Evolutionary conservation across 2,113 vertebrate genomes (phyloP).

Genomic region (Dasyurus viverrinus): DNA sequence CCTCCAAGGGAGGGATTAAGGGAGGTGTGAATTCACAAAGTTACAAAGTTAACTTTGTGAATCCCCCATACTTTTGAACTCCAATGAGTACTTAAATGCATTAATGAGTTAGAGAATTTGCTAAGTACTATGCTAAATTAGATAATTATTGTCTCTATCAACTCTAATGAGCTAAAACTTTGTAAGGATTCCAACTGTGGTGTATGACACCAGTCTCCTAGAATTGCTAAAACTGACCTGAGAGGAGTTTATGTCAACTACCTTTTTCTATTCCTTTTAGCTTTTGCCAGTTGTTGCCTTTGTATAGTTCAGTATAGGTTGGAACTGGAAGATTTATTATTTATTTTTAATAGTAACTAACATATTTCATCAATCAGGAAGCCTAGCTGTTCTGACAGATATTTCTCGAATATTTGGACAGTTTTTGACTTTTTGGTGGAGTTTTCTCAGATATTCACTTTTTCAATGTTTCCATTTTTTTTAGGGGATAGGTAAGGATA

Average conservation of each 20-base stretch:
- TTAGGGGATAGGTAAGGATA: background rate
- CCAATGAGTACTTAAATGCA: too few species aligned
- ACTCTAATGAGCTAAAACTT: too few species aligned
- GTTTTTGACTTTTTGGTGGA: background rate
- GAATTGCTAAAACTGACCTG: conserved; percentile 57
- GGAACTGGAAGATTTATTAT: conserved; percentile 62
- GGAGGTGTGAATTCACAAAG: too few species aligned
- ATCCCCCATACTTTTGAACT: too few species aligned
- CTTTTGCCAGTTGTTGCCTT: conserved; percentile 56
- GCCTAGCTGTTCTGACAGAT: conserved; percentile 62
- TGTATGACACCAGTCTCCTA: conserved; percentile 52
- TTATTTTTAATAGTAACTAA: conserved; percentile 68
- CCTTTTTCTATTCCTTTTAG: conserved; percentile 60
- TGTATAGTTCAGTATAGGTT: conserved; percentile 41
- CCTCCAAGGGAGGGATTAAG: too few species aligned
- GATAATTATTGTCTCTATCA: too few species aligned
- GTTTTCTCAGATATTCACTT: conserved; percentile 16
- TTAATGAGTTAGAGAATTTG: too few species aligned
- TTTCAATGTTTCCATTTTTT: conserved; percentile 10
- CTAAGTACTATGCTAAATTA: too few species aligned
- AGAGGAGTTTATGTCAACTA: background rate
- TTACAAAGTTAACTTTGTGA: too few species aligned
- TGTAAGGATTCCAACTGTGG: too few species aligned
- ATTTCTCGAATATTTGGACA: conserved; percentile 38
- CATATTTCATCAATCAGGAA: conserved; percentile 53